A percentile compares a stretch with the other conserved stretches of the same genome.
Evolutionary conservation across 2,888 invertebrate species (phyloP).

Genomic region (Gryllus longicercus): DNA sequence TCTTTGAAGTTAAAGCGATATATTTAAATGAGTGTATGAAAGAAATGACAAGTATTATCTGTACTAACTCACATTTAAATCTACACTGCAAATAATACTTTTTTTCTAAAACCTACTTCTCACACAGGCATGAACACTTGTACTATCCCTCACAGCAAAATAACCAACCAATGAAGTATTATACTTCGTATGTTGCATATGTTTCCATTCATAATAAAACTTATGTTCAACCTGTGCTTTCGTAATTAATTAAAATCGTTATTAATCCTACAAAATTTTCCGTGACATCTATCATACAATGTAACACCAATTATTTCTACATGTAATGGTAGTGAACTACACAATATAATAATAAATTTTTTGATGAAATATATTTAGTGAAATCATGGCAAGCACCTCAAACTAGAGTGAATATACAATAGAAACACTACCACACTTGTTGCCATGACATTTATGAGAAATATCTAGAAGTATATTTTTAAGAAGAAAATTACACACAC

Average conservation of each 20-base stretch:
- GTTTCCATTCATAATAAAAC: too few relatives aligned
- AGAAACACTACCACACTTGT: constrained; percentile 1
- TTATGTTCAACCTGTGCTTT: too few relatives aligned
- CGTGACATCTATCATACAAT: neutral
- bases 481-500: neutral
- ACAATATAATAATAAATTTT: constrained; percentile 4
- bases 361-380: neutral
- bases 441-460: neutral
- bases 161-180: neutral
- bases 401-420: constrained; percentile 1
- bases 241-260: neutral
- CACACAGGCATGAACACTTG: neutral
- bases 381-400: constrained; percentile 10
- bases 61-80: neutral
- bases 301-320: constrained; percentile 10
- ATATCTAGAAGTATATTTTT: neutral
- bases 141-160: neutral
- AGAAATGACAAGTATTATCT: neutral
- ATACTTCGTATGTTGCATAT: neutral
- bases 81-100: neutral
- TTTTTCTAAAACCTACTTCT: neutral
- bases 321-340: neutral
- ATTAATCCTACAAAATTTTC: neutral
- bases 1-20: neutral
- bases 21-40: neutral